phyloP scores from a whole-genome alignment of 2,797 vertebrate species.

The Acanthopagrus latus region DNA sequence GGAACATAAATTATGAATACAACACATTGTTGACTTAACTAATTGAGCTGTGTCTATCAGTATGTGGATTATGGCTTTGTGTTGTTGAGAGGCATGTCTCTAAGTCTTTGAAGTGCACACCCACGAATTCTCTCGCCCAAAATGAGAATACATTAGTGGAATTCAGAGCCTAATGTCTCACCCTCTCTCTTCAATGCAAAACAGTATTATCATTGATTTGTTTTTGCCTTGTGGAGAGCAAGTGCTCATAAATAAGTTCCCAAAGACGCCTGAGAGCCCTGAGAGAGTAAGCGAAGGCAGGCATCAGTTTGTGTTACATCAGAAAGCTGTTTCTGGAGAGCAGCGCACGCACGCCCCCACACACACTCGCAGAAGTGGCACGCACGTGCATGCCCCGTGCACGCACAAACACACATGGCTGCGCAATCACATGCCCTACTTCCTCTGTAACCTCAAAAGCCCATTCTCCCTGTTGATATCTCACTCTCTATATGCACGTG shows the following conservation, averaged over 20 bases:
- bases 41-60: slow-evolving; percentile 37
- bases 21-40: slow-evolving; percentile 54
- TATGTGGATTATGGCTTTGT: slow-evolving; percentile 37
- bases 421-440: slow-evolving; percentile 88
- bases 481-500: slow-evolving; percentile 57
- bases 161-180: slow-evolving; percentile 7
- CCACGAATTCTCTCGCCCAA: slow-evolving; percentile 24
- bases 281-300: slow-evolving; percentile 63
- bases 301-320: slow-evolving; percentile 79
- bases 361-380: slow-evolving; percentile 29
- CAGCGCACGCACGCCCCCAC: slow-evolving; percentile 20
- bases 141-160: slow-evolving; percentile 38
- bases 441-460: slow-evolving; percentile 78
- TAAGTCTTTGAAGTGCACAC: slow-evolving; percentile 30
- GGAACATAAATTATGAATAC: slow-evolving; percentile 57
- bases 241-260: slow-evolving; percentile 68
- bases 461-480: slow-evolving; percentile 68
- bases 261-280: slow-evolving; percentile 61
- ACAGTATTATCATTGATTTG: slow-evolving; percentile 56
- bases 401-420: slow-evolving; percentile 76
- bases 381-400: slow-evolving; percentile 5
- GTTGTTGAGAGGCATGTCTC: slow-evolving; percentile 3
- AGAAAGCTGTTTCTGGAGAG: slow-evolving; percentile 72
- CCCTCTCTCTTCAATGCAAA: slow-evolving; percentile 10
- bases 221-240: slow-evolving; percentile 37